A percentile compares a stretch with the other conserved stretches of the same genome.
phyloP scores from a whole-genome alignment of 2,888 invertebrate genomes.

The Thymelicus lineola region DNA sequence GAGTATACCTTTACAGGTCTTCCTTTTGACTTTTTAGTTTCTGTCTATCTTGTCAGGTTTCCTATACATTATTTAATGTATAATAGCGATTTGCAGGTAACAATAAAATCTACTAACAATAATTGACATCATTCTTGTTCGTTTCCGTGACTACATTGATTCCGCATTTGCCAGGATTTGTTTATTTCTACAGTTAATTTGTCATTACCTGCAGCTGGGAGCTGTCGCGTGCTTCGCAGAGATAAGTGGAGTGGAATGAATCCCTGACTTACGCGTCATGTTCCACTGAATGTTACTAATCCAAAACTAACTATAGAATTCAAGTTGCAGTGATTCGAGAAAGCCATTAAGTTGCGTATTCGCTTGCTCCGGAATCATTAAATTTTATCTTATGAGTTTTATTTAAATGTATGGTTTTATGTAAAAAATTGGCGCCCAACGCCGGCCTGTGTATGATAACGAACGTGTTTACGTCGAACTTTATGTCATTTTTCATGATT shows the following conservation, averaged over 20 bases:
- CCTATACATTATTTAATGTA: too few species aligned
- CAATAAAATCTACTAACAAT: too few species aligned
- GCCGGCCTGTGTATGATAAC: background rate
- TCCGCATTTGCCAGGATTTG: constrained; percentile 2
- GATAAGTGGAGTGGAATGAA: constrained; percentile 33
- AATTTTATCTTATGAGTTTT: background rate
- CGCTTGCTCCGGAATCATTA: background rate
- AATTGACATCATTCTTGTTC: background rate
- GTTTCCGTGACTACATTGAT: background rate
- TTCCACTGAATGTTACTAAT: constrained; percentile 9
- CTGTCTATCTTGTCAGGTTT: too few species aligned
- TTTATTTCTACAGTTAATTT: constrained; percentile 29
- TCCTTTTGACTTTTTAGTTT: too few species aligned
- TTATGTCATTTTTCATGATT: background rate
- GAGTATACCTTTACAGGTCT: too few species aligned
- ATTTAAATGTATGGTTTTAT: too few species aligned
- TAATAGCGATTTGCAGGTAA: too few species aligned
- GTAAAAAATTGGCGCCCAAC: background rate
- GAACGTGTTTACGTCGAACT: too few species aligned
- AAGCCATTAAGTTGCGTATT: constrained; percentile 9
- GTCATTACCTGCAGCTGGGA: constrained; percentile 21
- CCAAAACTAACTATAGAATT: constrained; percentile 1
- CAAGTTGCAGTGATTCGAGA: background rate
- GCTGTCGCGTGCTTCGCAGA: constrained; percentile 28
- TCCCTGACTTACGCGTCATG: constrained; percentile 27